Evolutionary conservation across 1,140 invertebrate genomes (phyloP).

Genomic region (Aphelenchoides avenae): DNA sequence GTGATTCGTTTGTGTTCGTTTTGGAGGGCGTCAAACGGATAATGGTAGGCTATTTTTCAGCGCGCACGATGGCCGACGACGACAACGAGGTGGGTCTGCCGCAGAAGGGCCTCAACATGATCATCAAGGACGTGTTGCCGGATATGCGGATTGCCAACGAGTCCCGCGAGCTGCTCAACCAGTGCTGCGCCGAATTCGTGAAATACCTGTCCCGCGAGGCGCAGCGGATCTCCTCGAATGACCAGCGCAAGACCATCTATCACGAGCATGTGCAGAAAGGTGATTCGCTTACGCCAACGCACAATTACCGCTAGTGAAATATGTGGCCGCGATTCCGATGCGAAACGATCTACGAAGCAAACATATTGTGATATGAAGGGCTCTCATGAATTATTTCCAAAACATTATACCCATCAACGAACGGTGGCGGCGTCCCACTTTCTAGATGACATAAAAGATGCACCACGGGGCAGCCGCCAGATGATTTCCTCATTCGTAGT

Average conservation of each 20-base stretch:
- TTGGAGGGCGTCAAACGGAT: too few species aligned
- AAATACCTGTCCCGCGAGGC: conserved; percentile 53
- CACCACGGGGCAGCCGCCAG: too few species aligned
- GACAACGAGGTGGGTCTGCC: conserved; percentile 58
- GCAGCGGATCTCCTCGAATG: conserved; percentile 52
- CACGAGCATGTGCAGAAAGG: conserved; percentile 59
- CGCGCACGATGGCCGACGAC: conserved; percentile 52
- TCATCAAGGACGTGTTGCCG: conserved; percentile 55
- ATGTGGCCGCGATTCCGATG: too few species aligned
- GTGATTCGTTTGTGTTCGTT: too few species aligned
- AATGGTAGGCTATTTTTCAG: conserved; percentile 5
- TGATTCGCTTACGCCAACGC: background rate
- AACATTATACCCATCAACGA: too few species aligned
- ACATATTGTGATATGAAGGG: too few species aligned
- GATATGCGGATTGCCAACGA: conserved; percentile 58
- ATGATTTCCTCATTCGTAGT: too few species aligned
- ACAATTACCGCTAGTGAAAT: too few species aligned
- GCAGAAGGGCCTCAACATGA: conserved; percentile 58
- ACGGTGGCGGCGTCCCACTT: too few species aligned
- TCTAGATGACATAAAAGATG: too few species aligned
- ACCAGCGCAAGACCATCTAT: conserved; percentile 58
- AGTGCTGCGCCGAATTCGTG: conserved; percentile 57
- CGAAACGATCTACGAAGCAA: too few species aligned
- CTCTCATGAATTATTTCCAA: too few species aligned
- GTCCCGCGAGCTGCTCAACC: conserved; percentile 52